Base-by-base conservation (phyloP, 2,888 invertebrate species). In the Thysanoteuthis rhombus region DNA sequence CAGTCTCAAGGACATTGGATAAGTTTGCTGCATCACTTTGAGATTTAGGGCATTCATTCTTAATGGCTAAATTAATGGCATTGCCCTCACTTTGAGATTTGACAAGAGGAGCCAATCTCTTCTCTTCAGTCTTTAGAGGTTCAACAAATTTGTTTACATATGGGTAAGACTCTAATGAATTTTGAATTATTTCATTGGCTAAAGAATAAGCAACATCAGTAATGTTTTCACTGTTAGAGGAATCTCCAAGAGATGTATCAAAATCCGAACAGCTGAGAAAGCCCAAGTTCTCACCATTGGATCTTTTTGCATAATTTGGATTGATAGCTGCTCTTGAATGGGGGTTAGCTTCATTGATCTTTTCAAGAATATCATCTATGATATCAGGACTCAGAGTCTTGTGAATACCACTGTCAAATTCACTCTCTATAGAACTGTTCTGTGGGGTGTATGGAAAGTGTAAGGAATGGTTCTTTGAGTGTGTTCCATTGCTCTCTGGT, bases 401-500 rank as follows among this genome's bases (percentile, higher is more conserved):
- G 47, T 39, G 45, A 91, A 90, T 47, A 38, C 38, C 45, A 58
- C 89, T 93, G 28, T 96, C 96, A 75, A 96, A 95, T 93, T 93
- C 95, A 45, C 95, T 95, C 39, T 97, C 97, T 25, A 96, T 96
- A 95, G 95, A 97, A 94, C 97, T 97, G 94, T 97, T 97, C 94
- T 97, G 96, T 10, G 97, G 97, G 1, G 97, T 97, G 94, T 96
- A 97, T 3, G 97, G 97, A 93, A 96, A 96, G 3, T 94, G 94
- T 47, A 45, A 93, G 32, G 93, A 58, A 92, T 40, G 42, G 39
- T 92, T 92, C 45, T 92, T 92, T 3, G n/a, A 19, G 52, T 89
- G 58, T 92, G 38, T 91, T 47, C 39, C 52, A 58, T 32, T 47
- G 42, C 19, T 47, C 39, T 93, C 93, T 58, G 47, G n/a, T 6